Evolutionary conservation across 1,140 invertebrate genomes (phyloP), one percentile per base, ranked within the genome.

Genomic region (Philopotamus ludificatus): DNA sequence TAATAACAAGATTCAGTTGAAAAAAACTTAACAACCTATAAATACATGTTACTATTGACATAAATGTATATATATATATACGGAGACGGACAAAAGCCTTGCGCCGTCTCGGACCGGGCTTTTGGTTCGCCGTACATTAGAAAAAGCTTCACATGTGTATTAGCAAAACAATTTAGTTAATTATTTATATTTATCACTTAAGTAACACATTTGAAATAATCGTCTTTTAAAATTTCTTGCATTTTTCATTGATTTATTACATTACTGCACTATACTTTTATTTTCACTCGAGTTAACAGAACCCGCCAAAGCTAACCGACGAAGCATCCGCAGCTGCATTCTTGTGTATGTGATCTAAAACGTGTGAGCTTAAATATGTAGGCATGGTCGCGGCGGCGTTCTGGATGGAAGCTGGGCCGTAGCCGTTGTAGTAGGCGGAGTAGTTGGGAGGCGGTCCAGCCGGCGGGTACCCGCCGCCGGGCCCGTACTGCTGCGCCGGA

Each of bases 261-360:
- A n/a, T n/a, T n/a, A n/a, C n/a, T 8, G n/a, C 8, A 39, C n/a
- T 8, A 39, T 39, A 39, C n/a, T n/a, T 8, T 39, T 8, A 39
- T n/a, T 39, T 39, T n/a, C n/a, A 12, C 23, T 42, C 9, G 39
- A 63, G 73, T 77, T 79, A 81, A 74, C 79, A 81, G 74, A 79
- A 81, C 64, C 79, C 77, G 65, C 77, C 76, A 74, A 81, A 81
- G 73, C 78, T 77, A 62, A 79, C 79, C 57, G 77, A 77, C 45
- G 78, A 78, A 54, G 64, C 72, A 45, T 72, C 67, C 65, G 76
- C 74, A 70, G 78, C 77, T 67, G 75, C 77, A 74, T 74, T 76
- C 73, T 79, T 79, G 73, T 81, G 78, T 70, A 71, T 69, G 53
- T 71, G 70, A 63, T 71, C 70, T 15, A 71, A 53, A 15, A 70